Evolutionary conservation across 2,113 vertebrate species (phyloP), one percentile per base, ranked within the genome.

Genomic region (Tenebrosternarchus preto): DNA sequence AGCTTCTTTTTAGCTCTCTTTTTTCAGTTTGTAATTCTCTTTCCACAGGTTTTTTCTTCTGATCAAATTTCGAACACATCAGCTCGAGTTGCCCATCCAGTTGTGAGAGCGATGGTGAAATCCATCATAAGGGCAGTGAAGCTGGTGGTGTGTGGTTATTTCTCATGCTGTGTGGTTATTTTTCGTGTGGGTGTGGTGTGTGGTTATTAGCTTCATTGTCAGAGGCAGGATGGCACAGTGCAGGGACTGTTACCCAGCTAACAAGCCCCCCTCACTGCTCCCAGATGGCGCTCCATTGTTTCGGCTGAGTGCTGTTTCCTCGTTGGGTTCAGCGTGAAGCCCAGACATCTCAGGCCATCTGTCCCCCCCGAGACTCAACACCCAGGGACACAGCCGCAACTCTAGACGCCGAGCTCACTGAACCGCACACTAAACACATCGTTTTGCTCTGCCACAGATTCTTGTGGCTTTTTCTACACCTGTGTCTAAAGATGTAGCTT

Each of bases 181-280:
- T 76, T 72, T 68, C 50, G 57, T 36, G 43, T 56, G 3, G 55
- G 5, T 33, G 27, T 78, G 55, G 70, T 78, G 74, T 77, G 78
- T 55, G 59, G 78, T 81, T 73, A 82, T 83, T 83, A 79, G 75
- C 75, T 77, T 66, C 75, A 29, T 82, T 53, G 79, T 68, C 57
- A 16, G 83, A 69, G 55, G 27, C 8, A 36, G 69, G 73, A 81
- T 84, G 76, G 69, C 68, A 55, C 46, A 66, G 59, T 66, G 75
- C 24, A 78, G 84, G 43, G 57, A 61, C 80, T 82, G 85, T 83
- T 88, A 85, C 76, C 75, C 67, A 71, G 74, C 82, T 89, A 88
- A 89, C 83, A 87, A 50, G 85, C 80, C 70, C 5, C 83, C 80
- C 80, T 88, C 63, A 86, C 66, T 27, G 80, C 82, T 87, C 84